phyloP scores from a whole-genome alignment of 2,113 vertebrate species.

The Seriola aureovittata region DNA sequence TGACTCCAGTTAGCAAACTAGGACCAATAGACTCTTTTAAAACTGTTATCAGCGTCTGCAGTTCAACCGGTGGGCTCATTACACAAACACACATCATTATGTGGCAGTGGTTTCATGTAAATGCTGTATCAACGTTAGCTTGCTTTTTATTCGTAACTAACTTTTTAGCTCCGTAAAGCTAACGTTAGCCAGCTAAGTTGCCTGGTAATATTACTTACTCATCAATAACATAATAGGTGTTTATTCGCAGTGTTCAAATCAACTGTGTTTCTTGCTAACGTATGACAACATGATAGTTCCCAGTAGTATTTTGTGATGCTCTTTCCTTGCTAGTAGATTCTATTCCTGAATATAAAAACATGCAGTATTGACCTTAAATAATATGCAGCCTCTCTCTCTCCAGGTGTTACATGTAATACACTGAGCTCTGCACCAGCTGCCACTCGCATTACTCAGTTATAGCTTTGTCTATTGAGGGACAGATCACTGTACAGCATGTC shows the following conservation, averaged over 20 bases:
- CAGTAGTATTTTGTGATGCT: background rate
- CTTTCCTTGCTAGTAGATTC: background rate
- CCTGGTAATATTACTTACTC: rapidly evolving
- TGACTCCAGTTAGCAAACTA: constrained; percentile 3
- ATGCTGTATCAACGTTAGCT: background rate
- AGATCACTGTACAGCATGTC: constrained; percentile 54
- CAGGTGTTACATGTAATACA: constrained; percentile 22
- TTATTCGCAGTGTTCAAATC: background rate
- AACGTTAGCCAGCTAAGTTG: constrained; percentile 62
- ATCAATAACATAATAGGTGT: background rate
- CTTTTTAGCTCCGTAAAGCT: constrained; percentile 54
- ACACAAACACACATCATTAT: background rate
- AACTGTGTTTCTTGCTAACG: background rate
- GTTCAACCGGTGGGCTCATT: background rate
- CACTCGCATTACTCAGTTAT: background rate
- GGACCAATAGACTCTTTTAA: background rate
- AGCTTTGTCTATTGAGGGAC: background rate
- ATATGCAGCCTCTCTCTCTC: background rate
- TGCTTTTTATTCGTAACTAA: constrained; percentile 1
- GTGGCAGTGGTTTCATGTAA: background rate
- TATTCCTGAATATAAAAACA: background rate
- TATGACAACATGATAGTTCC: background rate
- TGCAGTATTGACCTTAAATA: background rate
- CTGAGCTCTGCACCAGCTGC: background rate
- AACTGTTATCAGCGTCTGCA: background rate